phyloP scores from a whole-genome alignment of 2,113 vertebrate genomes.

The Danionella cerebrum region DNA sequence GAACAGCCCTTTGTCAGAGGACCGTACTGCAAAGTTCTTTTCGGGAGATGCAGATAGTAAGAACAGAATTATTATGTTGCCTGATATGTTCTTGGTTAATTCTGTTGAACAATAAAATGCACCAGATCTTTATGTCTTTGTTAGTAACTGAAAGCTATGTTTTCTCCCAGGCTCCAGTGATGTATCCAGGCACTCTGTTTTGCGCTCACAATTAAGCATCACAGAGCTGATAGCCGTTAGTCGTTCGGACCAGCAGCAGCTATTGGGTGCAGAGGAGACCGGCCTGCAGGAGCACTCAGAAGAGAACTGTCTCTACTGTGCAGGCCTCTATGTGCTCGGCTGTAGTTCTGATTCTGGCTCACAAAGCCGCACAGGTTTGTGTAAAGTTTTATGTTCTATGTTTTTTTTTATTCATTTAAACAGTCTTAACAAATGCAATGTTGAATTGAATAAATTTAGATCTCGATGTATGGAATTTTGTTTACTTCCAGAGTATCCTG shows the following conservation, averaged over 20 bases:
- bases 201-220: conserved; percentile 92
- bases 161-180: conserved; percentile 57
- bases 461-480: too few relatives aligned
- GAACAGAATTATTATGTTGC: neutral
- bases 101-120: neutral
- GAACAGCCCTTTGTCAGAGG: conserved; percentile 80
- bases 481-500: conserved; percentile 82
- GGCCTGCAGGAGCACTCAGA: conserved; percentile 92
- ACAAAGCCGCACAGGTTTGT: conserved; percentile 77
- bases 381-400: neutral
- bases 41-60: conserved; percentile 74
- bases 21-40: conserved; percentile 71
- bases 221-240: conserved; percentile 89
- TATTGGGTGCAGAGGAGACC: conserved; percentile 83
- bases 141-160: conserved; percentile 24
- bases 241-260: conserved; percentile 75
- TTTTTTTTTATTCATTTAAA: too few relatives aligned
- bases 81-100: neutral
- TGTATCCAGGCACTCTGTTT: conserved; percentile 69
- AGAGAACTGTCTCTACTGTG: conserved; percentile 94
- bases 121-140: too few relatives aligned
- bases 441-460: too few relatives aligned
- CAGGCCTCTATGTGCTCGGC: conserved; percentile 80
- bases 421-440: too few relatives aligned
- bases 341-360: conserved; percentile 72